A percentile compares a stretch with the other conserved stretches of the same genome.
These are phyloP conservation scores for Ooceraea biroi DNA, from an alignment of 1,140 invertebrate genomes.

Conservation along the genomic window DNA sequence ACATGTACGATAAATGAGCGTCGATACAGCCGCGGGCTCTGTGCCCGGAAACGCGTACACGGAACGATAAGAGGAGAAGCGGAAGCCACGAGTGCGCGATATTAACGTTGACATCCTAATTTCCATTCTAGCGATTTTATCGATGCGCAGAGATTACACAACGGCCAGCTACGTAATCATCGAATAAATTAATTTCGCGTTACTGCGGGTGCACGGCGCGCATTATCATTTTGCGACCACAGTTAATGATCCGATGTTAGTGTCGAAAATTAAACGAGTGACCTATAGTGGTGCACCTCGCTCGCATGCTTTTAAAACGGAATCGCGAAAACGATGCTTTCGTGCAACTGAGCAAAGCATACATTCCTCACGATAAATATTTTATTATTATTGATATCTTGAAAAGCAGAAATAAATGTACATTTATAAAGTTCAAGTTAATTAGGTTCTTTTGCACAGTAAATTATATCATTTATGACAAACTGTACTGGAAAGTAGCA, in stretches of 20 bases:
- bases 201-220: slow-evolving; percentile 38
- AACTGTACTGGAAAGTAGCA: not conserved
- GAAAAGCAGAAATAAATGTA: not conserved
- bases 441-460: not conserved
- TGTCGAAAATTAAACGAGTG: slow-evolving; percentile 59
- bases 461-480: not conserved
- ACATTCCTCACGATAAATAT: not conserved
- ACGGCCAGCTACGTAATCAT: slow-evolving; percentile 43
- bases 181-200: slow-evolving; percentile 70
- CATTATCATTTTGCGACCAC: slow-evolving; percentile 47
- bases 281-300: not conserved
- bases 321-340: not conserved
- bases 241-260: slow-evolving; percentile 59
- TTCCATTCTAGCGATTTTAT: slow-evolving; percentile 63
- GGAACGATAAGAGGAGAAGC: slow-evolving; percentile 50
- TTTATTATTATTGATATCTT: not conserved
- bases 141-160: slow-evolving; percentile 34
- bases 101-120: slow-evolving; percentile 66
- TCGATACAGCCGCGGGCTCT: not conserved
- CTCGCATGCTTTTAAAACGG: not conserved
- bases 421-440: not conserved
- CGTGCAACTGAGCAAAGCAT: not conserved
- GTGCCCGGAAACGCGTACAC: not conserved
- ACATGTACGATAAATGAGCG: slow-evolving; percentile 4
- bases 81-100: slow-evolving; percentile 16